These are phyloP conservation scores for Eupsilia transversa DNA, from an alignment of 2,888 invertebrate species.

Conservation along the genomic window DNA sequence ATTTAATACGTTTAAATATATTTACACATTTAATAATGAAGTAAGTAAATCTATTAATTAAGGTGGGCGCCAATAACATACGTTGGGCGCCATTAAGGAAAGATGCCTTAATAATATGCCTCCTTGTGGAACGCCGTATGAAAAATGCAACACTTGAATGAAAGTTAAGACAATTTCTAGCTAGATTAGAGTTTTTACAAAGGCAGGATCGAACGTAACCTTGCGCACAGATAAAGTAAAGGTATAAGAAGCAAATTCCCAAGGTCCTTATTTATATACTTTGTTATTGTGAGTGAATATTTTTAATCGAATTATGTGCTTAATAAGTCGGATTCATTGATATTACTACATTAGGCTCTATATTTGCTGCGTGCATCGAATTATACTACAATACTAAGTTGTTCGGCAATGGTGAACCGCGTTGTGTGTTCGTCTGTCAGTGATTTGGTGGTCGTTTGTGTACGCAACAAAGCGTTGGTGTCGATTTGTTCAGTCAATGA, in stretches of 20 bases:
- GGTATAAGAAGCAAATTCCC: conserved; percentile 20
- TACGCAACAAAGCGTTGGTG: conserved; percentile 53
- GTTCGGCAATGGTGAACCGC: conserved; percentile 46
- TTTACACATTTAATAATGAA: background rate
- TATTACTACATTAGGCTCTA: conserved; percentile 21
- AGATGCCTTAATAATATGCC: conserved; percentile 1
- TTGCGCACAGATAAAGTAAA: conserved; percentile 22
- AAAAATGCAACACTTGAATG: conserved; percentile 7
- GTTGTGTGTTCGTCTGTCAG: conserved; percentile 46
- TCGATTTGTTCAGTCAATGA: conserved; percentile 53
- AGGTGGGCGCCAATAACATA: background rate
- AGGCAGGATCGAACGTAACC: background rate
- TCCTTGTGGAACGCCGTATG: background rate
- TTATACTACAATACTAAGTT: conserved; percentile 30
- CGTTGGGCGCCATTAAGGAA: background rate
- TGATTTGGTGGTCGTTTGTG: conserved; percentile 51
- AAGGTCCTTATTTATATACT: conserved; percentile 12
- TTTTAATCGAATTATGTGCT: conserved; percentile 1
- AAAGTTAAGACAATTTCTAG: background rate
- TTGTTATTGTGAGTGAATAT: conserved; percentile 5
- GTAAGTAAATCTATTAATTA: background rate
- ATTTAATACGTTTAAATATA: background rate
- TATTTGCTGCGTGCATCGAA: conserved; percentile 17
- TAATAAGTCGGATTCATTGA: conserved; percentile 7
- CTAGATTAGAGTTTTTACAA: background rate